A percentile compares a stretch with the other conserved stretches of the same genome.
phyloP scores from a whole-genome alignment of 2,888 invertebrate genomes.

The Axea sp. region DNA sequence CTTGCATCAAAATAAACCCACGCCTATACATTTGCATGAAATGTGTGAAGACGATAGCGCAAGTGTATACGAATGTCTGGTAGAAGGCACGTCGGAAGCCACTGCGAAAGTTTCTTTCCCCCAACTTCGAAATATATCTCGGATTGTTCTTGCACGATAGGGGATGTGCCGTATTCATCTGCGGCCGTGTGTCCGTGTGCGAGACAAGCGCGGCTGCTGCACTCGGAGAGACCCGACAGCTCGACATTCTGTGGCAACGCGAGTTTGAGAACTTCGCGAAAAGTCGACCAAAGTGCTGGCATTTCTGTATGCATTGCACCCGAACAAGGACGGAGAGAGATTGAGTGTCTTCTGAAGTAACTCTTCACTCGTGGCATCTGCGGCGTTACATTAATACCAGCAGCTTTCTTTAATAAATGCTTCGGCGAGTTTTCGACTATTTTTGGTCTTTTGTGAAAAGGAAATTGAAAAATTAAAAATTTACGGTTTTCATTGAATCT shows the following conservation, averaged over 20 bases:
- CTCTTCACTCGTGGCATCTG: constrained; percentile 12
- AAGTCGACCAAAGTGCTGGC: constrained; percentile 43
- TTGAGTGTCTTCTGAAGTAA: constrained; percentile 41
- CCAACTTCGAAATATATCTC: constrained; percentile 44
- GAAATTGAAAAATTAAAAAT: constrained; percentile 13
- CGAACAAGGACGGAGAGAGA: constrained; percentile 22
- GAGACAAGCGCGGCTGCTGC: constrained; percentile 33
- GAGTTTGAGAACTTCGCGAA: constrained; percentile 41
- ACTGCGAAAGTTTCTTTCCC: constrained; percentile 50
- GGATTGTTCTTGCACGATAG: constrained; percentile 49
- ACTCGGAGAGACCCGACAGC: constrained; percentile 23
- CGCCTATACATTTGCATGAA: constrained; percentile 34
- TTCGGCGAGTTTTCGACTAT: neutral
- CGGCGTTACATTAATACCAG: constrained; percentile 17
- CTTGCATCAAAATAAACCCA: constrained; percentile 44
- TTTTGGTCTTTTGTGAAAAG: neutral
- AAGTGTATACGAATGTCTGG: constrained; percentile 35
- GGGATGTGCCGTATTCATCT: constrained; percentile 31
- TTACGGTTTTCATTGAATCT: too few relatives aligned
- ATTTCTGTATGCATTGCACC: constrained; percentile 39
- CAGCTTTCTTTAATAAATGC: constrained; percentile 17
- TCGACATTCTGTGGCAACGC: constrained; percentile 51
- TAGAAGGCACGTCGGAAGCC: constrained; percentile 52
- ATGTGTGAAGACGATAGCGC: constrained; percentile 44
- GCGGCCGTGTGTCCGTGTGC: constrained; percentile 28